A percentile compares a stretch with the other conserved stretches of the same genome.
Evolutionary conservation across 2,113 vertebrate genomes (phyloP).

Genomic region (Pungitius pungitius): DNA sequence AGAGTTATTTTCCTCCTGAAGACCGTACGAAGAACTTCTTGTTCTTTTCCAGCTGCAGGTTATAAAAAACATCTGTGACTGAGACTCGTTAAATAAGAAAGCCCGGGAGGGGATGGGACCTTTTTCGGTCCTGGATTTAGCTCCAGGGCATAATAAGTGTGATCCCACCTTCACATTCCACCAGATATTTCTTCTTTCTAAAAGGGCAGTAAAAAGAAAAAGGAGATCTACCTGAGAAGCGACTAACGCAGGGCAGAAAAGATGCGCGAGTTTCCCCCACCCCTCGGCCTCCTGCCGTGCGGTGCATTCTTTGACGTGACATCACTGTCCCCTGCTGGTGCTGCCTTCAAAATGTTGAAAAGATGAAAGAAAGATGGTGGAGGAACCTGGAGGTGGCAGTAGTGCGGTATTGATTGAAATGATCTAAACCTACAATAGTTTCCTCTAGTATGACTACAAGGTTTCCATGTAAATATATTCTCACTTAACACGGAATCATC

Average conservation of each 20-base stretch:
- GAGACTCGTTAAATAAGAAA: conserved; percentile 35
- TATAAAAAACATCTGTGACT: conserved; percentile 54
- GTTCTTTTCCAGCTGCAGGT: conserved; percentile 15
- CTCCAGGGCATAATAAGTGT: conserved; percentile 2
- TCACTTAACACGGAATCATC: background rate
- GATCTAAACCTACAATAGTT: background rate
- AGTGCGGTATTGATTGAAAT: background rate
- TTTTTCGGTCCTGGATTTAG: conserved; percentile 34
- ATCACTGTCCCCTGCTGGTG: conserved; percentile 61
- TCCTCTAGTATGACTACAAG: no score
- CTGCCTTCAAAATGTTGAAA: background rate
- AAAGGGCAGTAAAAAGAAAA: background rate
- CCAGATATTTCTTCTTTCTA: background rate
- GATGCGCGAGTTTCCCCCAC: conserved; percentile 10
- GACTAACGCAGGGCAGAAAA: background rate
- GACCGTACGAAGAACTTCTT: conserved; percentile 7
- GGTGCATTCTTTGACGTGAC: conserved; percentile 2
- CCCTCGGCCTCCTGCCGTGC: background rate
- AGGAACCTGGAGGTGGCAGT: conserved; percentile 51
- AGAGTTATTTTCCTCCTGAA: background rate
- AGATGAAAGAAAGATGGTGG: background rate
- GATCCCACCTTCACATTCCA: conserved; percentile 28
- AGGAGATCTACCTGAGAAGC: background rate
- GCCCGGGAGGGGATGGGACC: conserved; percentile 14
- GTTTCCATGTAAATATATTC: no score